These are phyloP conservation scores for Halesus radiatus DNA, from an alignment of 1,140 invertebrate species.

Conservation along the genomic window DNA sequence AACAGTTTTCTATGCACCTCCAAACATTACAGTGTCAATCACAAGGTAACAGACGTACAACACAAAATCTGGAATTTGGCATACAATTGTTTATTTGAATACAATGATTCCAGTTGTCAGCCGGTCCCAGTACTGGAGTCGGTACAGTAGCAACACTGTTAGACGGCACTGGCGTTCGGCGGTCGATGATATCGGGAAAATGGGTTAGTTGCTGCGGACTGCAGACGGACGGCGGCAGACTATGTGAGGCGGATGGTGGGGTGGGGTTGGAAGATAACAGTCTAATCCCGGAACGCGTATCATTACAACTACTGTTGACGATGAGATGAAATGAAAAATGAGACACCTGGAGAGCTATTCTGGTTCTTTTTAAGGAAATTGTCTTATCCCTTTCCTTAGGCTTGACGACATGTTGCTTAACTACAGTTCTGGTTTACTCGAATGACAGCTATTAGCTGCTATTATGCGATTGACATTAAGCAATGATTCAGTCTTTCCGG, in stretches of 20 bases:
- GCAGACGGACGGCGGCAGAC: background rate
- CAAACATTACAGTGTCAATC: too few species aligned
- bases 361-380: too few species aligned
- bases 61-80: too few species aligned
- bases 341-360: too few species aligned
- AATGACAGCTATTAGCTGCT: too few species aligned
- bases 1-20: too few species aligned
- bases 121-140: background rate
- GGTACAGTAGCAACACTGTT: background rate
- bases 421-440: too few species aligned
- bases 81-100: background rate
- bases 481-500: too few species aligned
- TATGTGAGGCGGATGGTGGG: background rate
- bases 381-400: too few species aligned
- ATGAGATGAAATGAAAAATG: background rate
- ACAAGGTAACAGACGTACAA: too few species aligned
- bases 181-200: conserved; percentile 41
- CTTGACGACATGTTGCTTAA: too few species aligned
- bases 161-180: background rate
- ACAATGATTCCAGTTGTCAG: background rate
- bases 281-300: background rate
- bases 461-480: too few species aligned
- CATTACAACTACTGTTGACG: background rate
- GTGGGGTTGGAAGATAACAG: background rate
- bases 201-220: conserved; percentile 38